Percentiles rank a stretch among this genome's conserved stretches.
These are phyloP conservation scores for Leptinotarsa texana DNA, from an alignment of 1,140 invertebrate species.

Conservation along the genomic window DNA sequence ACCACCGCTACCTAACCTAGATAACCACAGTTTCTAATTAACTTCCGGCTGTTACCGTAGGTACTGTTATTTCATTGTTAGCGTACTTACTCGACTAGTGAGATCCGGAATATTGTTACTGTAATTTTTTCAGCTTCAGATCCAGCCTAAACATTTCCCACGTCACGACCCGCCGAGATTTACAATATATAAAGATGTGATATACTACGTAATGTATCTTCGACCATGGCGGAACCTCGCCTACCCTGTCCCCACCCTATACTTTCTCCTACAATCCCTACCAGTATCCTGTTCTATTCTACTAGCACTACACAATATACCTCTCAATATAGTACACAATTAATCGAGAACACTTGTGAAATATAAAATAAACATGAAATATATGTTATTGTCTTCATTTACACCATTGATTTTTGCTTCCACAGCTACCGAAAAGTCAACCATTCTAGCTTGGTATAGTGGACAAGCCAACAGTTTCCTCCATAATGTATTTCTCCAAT, in stretches of 20 bases:
- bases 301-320: conserved; percentile 31
- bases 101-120: not conserved
- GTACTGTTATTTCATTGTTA: not conserved
- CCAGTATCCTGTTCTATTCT: conserved; percentile 22
- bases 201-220: conserved; percentile 31
- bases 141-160: not conserved
- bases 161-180: conserved; percentile 26
- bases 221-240: conserved; percentile 25
- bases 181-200: conserved; percentile 32
- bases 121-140: conserved; percentile 6
- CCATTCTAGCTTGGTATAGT: no score
- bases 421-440: not conserved
- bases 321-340: conserved; percentile 29
- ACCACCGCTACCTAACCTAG: no score
- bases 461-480: no score
- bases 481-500: no score
- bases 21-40: no score
- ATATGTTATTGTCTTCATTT: conserved; percentile 27
- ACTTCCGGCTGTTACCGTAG: no score
- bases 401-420: not conserved
- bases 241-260: conserved; percentile 2
- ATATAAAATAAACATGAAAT: conserved; percentile 29
- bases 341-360: conserved; percentile 29
- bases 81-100: not conserved
- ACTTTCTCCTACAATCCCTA: conserved; percentile 14